Percentiles rank a stretch among this genome's conserved stretches.
phyloP scores from a whole-genome alignment of 2,113 vertebrate species.

The Okapia johnstoni region DNA sequence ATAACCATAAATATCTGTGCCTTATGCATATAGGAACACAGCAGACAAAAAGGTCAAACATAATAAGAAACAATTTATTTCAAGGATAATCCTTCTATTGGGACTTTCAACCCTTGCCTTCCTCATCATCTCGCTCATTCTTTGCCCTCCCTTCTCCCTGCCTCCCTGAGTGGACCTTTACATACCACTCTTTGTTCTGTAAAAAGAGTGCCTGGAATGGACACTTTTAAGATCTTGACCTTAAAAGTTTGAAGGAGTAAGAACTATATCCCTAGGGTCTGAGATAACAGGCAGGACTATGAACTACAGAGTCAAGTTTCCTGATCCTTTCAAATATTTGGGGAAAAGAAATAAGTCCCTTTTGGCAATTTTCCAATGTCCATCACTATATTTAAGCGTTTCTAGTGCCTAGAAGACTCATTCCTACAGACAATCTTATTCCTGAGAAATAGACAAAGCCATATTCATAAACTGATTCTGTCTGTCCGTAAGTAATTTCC shows the following conservation, averaged over 20 bases:
- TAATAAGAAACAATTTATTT: constrained; percentile 1
- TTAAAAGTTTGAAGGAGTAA: constrained; percentile 4
- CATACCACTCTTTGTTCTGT: constrained; percentile 19
- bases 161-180: neutral
- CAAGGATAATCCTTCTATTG: neutral
- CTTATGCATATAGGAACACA: neutral
- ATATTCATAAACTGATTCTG: neutral
- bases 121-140: neutral
- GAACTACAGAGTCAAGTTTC: neutral
- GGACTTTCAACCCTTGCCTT: neutral
- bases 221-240: constrained; percentile 4
- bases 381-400: neutral
- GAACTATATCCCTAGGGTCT: neutral
- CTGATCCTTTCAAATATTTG: neutral
- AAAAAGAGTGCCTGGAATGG: constrained; percentile 58
- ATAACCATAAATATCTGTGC: neutral
- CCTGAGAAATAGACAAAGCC: constrained; percentile 20
- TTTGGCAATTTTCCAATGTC: neutral
- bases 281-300: neutral
- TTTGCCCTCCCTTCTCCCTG: neutral
- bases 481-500: neutral
- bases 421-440: neutral
- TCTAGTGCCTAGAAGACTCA: neutral
- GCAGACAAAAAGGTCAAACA: neutral
- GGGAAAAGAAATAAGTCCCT: neutral